These are phyloP conservation scores for Thera britannica DNA, from an alignment of 2,888 invertebrate species.

Conservation along the genomic window DNA sequence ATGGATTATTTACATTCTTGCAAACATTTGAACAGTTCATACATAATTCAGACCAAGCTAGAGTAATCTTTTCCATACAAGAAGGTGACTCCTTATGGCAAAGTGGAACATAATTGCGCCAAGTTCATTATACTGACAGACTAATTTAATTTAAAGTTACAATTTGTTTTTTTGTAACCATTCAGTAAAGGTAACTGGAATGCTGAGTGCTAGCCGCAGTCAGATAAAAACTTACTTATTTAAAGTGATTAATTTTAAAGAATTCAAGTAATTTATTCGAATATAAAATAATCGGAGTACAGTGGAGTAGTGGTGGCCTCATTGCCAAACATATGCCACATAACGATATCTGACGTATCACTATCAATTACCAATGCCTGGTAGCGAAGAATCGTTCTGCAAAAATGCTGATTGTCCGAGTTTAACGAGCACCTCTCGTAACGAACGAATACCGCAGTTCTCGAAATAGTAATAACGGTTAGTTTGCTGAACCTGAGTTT, in stretches of 20 bases:
- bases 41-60: slow-evolving; percentile 22
- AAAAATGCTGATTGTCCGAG: background rate
- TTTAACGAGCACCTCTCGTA: background rate
- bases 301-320: background rate
- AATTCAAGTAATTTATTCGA: background rate
- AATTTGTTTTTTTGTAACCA: slow-evolving; percentile 26
- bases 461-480: slow-evolving; percentile 45
- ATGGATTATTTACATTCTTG: slow-evolving; percentile 20
- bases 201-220: slow-evolving; percentile 22
- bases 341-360: background rate
- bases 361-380: background rate
- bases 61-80: slow-evolving; percentile 18
- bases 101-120: slow-evolving; percentile 31
- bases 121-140: slow-evolving; percentile 27
- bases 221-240: slow-evolving; percentile 11
- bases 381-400: background rate
- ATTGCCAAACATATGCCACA: background rate
- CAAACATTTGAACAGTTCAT: slow-evolving; percentile 9
- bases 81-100: slow-evolving; percentile 21
- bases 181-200: slow-evolving; percentile 24
- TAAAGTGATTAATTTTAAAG: slow-evolving; percentile 3
- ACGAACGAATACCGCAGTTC: slow-evolving; percentile 34
- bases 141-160: slow-evolving; percentile 29
- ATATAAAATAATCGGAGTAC: background rate
- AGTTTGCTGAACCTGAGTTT: slow-evolving; percentile 43